A percentile compares a stretch with the other conserved stretches of the same genome.
These are phyloP conservation scores for Heterochromis multidens DNA, from an alignment of 2,113 vertebrate genomes.

Conservation along the genomic window DNA sequence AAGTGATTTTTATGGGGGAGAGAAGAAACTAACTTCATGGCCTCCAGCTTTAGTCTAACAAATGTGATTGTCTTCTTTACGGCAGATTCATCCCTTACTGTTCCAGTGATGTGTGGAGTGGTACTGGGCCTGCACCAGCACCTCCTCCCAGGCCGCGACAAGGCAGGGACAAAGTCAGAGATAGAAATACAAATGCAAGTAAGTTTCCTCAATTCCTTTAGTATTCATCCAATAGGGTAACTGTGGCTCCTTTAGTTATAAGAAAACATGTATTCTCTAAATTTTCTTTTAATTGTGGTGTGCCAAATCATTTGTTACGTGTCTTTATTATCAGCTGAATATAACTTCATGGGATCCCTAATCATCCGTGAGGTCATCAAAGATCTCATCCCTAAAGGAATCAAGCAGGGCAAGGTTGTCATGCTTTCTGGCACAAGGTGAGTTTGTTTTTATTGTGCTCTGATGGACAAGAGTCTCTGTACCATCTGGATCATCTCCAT, in stretches of 20 bases:
- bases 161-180: conserved; percentile 61
- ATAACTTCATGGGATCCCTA: conserved; percentile 81
- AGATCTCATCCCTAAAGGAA: conserved; percentile 80
- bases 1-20: background rate
- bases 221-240: background rate
- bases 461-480: conserved; percentile 19
- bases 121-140: conserved; percentile 70
- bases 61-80: background rate
- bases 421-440: conserved; percentile 83
- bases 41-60: background rate
- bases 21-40: background rate
- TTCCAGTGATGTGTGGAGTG: conserved; percentile 85
- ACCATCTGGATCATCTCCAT: conserved; percentile 12
- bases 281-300: background rate
- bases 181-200: conserved; percentile 55
- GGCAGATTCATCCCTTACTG: conserved; percentile 83
- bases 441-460: conserved; percentile 19
- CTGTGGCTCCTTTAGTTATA: background rate
- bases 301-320: background rate
- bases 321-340: conserved; percentile 64
- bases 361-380: conserved; percentile 83
- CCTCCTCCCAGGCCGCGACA: conserved; percentile 47
- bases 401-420: conserved; percentile 81
- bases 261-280: background rate
- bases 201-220: background rate